These are phyloP conservation scores for Saccostrea glomerata DNA, from an alignment of 1,140 invertebrate species.

Conservation along the genomic window DNA sequence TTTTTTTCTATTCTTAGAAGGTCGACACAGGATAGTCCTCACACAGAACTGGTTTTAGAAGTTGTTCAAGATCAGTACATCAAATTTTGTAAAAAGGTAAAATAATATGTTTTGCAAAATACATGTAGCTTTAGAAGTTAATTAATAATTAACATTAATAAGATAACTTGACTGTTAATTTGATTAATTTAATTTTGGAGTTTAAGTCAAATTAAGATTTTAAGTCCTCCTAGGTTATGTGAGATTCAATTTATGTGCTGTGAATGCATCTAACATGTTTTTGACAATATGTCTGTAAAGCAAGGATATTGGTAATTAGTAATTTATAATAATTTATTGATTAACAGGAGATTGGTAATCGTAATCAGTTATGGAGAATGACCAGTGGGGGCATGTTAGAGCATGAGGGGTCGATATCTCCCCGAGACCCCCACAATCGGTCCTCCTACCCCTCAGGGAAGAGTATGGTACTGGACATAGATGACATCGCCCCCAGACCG, in stretches of 20 bases:
- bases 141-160: too few relatives aligned
- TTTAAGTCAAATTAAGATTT: too few relatives aligned
- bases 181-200: too few relatives aligned
- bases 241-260: too few relatives aligned
- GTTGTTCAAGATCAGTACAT: constrained; percentile 71
- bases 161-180: too few relatives aligned
- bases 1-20: background rate
- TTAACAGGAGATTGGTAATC: constrained; percentile 86
- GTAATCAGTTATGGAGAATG: constrained; percentile 97
- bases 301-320: too few relatives aligned
- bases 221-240: too few relatives aligned
- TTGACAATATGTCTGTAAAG: too few relatives aligned
- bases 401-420: constrained; percentile 91
- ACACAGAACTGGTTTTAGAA: constrained; percentile 70
- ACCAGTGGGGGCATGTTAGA: constrained; percentile 92
- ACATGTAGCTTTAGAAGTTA: too few relatives aligned
- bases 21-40: background rate
- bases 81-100: constrained; percentile 86
- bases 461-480: constrained; percentile 87
- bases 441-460: constrained; percentile 52
- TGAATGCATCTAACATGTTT: too few relatives aligned
- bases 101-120: too few relatives aligned
- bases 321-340: constrained; percentile 5
- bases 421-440: constrained; percentile 79
- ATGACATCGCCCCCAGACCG: constrained; percentile 90